Evolutionary conservation across 2,888 invertebrate genomes (phyloP).

Genomic region (Pyrocoelia pectoralis): DNA sequence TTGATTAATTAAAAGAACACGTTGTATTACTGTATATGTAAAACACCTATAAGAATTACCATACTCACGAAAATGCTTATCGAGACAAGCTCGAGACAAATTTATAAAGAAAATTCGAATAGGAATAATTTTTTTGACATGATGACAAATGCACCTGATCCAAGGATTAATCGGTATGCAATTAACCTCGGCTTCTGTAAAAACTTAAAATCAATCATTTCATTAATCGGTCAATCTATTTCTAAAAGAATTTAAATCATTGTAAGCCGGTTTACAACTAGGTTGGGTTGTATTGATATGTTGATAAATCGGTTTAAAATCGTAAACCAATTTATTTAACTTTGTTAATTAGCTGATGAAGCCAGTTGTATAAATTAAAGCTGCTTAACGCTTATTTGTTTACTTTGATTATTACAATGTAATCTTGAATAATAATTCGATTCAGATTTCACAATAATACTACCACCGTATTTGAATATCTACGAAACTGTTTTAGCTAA

Average conservation of each 20-base stretch:
- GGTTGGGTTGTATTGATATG: background rate
- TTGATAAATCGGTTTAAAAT: constrained; percentile 1
- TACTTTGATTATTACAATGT: background rate
- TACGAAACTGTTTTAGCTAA: no score
- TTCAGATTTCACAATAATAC: no score
- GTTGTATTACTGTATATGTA: background rate
- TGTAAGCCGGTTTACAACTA: background rate
- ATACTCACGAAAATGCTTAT: background rate
- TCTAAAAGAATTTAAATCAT: background rate
- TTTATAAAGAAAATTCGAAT: background rate
- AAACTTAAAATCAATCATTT: background rate
- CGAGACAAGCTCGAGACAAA: background rate
- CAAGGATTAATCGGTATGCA: constrained; percentile 1
- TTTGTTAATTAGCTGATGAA: background rate
- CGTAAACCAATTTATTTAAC: background rate
- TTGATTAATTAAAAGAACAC: background rate
- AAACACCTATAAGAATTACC: background rate
- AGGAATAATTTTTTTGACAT: background rate
- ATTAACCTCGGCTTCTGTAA: constrained; percentile 1
- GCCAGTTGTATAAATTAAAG: background rate
- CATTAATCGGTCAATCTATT: constrained; percentile 1
- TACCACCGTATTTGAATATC: background rate
- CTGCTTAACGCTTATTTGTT: background rate
- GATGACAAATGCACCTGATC: background rate
- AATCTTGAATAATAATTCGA: background rate